Percentiles rank a stretch among this genome's conserved stretches.
Evolutionary conservation across 2,797 vertebrate genomes (phyloP).

Genomic region (Echeneis naucrates): DNA sequence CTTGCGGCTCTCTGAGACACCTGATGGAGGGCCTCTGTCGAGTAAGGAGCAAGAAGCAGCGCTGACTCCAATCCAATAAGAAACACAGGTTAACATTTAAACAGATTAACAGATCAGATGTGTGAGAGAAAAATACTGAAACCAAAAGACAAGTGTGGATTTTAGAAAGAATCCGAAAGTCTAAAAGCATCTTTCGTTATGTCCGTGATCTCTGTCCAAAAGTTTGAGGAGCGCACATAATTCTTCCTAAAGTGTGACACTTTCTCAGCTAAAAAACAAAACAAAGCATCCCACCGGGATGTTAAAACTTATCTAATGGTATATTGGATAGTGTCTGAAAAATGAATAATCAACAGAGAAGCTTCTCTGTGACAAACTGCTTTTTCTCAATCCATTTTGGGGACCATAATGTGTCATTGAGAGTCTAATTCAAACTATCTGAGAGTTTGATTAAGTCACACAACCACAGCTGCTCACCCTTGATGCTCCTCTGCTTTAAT

Average conservation of each 20-base stretch:
- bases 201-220: not conserved
- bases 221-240: slow-evolving; percentile 23
- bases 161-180: not conserved
- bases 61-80: slow-evolving; percentile 56
- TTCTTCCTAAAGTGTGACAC: slow-evolving; percentile 24
- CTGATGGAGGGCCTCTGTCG: slow-evolving; percentile 54
- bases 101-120: slow-evolving; percentile 68
- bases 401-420: slow-evolving; percentile 48
- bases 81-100: slow-evolving; percentile 68
- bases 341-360: slow-evolving; percentile 37
- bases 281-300: not conserved
- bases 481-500: slow-evolving; percentile 58
- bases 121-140: slow-evolving; percentile 16
- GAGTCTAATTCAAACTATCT: slow-evolving; percentile 52
- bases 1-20: slow-evolving; percentile 43
- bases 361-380: slow-evolving; percentile 31
- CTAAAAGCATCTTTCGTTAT: not conserved
- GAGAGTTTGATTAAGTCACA: slow-evolving; percentile 68
- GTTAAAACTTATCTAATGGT: slow-evolving; percentile 32
- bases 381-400: slow-evolving; percentile 44
- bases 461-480: slow-evolving; percentile 49
- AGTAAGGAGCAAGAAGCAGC: slow-evolving; percentile 31
- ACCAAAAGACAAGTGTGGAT: slow-evolving; percentile 8
- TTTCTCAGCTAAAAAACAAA: slow-evolving; percentile 8
- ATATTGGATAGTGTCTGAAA: slow-evolving; percentile 22